Evolutionary conservation across 2,797 vertebrate genomes (phyloP).

Genomic region (Poeciliopsis infans): DNA sequence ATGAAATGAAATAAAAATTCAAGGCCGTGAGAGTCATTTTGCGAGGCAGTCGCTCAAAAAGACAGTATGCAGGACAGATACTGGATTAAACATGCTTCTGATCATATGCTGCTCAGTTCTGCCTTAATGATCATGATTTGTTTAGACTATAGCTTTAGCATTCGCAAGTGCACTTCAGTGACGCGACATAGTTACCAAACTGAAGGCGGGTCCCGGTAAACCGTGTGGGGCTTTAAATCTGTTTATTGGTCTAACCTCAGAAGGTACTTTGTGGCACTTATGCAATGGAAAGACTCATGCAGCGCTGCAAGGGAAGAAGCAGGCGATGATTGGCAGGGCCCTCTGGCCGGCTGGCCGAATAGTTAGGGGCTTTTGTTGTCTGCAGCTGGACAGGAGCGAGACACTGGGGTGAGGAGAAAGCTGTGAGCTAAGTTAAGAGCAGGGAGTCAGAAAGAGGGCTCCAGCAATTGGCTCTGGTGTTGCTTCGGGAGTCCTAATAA

Average conservation of each 20-base stretch:
- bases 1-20: not conserved
- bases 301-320: slow-evolving; percentile 45
- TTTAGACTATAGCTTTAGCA: not conserved
- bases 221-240: slow-evolving; percentile 6
- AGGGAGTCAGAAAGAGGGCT: slow-evolving; percentile 29
- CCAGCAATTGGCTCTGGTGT: slow-evolving; percentile 78
- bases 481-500: slow-evolving; percentile 76
- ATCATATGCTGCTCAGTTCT: not conserved
- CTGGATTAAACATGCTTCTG: not conserved
- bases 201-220: slow-evolving; percentile 17
- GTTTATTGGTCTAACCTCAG: slow-evolving; percentile 45
- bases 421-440: slow-evolving; percentile 25
- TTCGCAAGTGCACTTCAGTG: not conserved
- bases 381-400: slow-evolving; percentile 63
- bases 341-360: slow-evolving; percentile 61
- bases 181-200: not conserved
- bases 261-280: slow-evolving; percentile 43
- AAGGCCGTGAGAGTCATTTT: not conserved
- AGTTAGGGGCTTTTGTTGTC: slow-evolving; percentile 69
- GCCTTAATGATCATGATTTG: not conserved
- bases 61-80: not conserved
- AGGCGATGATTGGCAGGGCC: slow-evolving; percentile 77
- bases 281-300: slow-evolving; percentile 58
- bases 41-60: not conserved
- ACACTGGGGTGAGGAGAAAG: slow-evolving; percentile 35